Base-by-base conservation (phyloP, 2,113 vertebrate species). In the Leucopsar rothschildi region DNA sequence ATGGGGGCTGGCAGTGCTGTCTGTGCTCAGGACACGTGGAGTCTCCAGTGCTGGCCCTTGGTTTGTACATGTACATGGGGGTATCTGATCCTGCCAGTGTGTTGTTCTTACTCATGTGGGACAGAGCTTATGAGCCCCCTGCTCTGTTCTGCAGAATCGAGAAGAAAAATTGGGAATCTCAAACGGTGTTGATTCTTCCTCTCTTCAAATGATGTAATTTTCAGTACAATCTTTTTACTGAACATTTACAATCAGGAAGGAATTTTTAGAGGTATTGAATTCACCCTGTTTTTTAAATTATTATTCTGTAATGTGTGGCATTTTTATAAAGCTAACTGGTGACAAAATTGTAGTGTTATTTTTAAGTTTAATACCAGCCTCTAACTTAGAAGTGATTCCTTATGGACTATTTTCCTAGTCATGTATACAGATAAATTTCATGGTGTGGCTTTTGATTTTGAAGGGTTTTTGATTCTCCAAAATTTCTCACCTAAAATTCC, bases 31-130 rank as follows among this genome's bases (percentile, higher is more conserved):
- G 21, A 19, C 6, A 5, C 0, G 1, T 2, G 1, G 27, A 47
- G 35, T 31, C 21, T 44, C 8, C 25, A 33, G 28, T 6, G 3
- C 52, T n/a, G 72, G 28, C 33, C 11, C 39, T 16, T 55, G 19
- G 13, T 60, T 56, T 52, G 55, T 31, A 5, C n/a, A 0, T 9
- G n/a, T 13, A 12, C 17, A 1, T 39, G 47, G 50, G 59, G 28
- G 14, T 42, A 5, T 35, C 47, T 50, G 22, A 15, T 76, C 57
- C 47, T 53, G 16, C 56, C 42, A 27, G 23, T 0, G 0, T 24
- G 8, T 57, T 44, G 31, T 6, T 70, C 52, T 21, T 8, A 10
- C 14, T 27, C 5, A 7, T 0, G 0, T 12, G 23, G 29, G 64
- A 37, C 31, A 66, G 77, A 57, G 33, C 50, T 69, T 44, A 24